These are phyloP conservation scores for Tenodera sinensis DNA, from an alignment of 2,888 invertebrate species.

Conservation along the genomic window DNA sequence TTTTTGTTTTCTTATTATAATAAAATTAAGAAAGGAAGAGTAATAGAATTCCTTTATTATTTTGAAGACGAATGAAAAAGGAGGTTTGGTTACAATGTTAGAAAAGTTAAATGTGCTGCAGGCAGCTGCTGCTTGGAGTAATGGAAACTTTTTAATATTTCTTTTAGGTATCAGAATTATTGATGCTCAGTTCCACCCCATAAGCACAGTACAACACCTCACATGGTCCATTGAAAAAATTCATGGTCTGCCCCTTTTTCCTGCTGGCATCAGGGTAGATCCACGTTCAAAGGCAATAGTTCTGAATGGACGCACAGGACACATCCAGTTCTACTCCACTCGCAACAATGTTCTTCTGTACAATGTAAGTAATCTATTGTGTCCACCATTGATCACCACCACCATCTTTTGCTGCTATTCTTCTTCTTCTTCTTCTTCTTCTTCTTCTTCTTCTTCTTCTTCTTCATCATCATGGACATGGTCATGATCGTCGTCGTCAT, in stretches of 20 bases:
- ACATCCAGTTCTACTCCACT: conserved; percentile 70
- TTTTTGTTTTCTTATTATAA: too few relatives aligned
- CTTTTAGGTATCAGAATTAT: conserved; percentile 45
- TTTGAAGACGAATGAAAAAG: too few relatives aligned
- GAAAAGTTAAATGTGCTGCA: too few relatives aligned
- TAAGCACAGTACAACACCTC: conserved; percentile 64
- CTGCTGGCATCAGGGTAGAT: conserved; percentile 56
- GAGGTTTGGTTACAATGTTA: too few relatives aligned
- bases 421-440: too few relatives aligned
- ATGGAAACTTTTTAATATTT: conserved; percentile 7
- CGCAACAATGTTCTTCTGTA: conserved; percentile 62
- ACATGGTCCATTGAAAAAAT: conserved; percentile 50
- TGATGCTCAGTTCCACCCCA: conserved; percentile 45
- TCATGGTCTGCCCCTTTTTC: conserved; percentile 51
- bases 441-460: too few relatives aligned
- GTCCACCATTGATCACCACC: too few relatives aligned
- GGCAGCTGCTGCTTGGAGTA: background rate
- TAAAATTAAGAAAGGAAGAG: too few relatives aligned
- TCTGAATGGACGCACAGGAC: conserved; percentile 68
- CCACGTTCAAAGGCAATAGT: conserved; percentile 62
- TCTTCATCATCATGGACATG: too few relatives aligned
- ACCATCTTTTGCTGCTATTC: too few relatives aligned
- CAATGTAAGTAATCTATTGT: conserved; percentile 54
- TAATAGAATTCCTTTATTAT: too few relatives aligned
- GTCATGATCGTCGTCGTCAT: too few relatives aligned